Evolutionary conservation across 2,113 vertebrate genomes (phyloP), one percentile per base, ranked within the genome.

Genomic region (Strix uralensis): DNA sequence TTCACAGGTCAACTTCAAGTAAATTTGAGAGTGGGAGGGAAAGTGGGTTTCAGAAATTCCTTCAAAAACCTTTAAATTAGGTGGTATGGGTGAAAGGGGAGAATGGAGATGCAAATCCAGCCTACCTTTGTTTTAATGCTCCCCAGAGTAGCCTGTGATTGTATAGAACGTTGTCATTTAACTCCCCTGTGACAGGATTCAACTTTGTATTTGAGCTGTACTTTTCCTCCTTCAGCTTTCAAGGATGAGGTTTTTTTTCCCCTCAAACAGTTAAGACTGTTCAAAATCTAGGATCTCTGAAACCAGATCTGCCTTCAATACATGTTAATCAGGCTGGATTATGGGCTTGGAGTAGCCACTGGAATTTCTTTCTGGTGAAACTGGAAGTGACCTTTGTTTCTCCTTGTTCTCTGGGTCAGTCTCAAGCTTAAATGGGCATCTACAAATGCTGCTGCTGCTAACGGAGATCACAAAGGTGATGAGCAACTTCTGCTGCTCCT

Each of bases 321-420:
- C 65, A 42, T 80, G 79, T 95, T 86, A 91, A 94, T 96, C 91
- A 92, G 29, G 84, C 73, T 87, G 81, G 86, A 91, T 96, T 94
- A 96, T 7, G 89, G 95, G 86, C 73, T 58, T 96, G 89, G 86
- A 91, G 80, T 47, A 96, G 96, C 92, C 96, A 84, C 95, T 82
- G 87, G 94, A 92, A 95, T 90, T 82, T 94, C 74, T 94, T 91
- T 96, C 74, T 92, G 80, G 95, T 80, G 91, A 91, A 92, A 89
- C 54, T 92, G 88, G 92, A 94, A 91, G 84, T 90, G 78, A 92
- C 96, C 94, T 94, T 94, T 93, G 92, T 81, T 95, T 89, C 86
- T 88, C 75, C 55, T 94, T 75, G 54, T 87, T 91, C 91, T 70
- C 58, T 78, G 74, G 91, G 83, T 97, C 92, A 89, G 81, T 94